These are phyloP conservation scores for Meiosimyza decipiens DNA, from an alignment of 2,888 invertebrate species.

Conservation along the genomic window DNA sequence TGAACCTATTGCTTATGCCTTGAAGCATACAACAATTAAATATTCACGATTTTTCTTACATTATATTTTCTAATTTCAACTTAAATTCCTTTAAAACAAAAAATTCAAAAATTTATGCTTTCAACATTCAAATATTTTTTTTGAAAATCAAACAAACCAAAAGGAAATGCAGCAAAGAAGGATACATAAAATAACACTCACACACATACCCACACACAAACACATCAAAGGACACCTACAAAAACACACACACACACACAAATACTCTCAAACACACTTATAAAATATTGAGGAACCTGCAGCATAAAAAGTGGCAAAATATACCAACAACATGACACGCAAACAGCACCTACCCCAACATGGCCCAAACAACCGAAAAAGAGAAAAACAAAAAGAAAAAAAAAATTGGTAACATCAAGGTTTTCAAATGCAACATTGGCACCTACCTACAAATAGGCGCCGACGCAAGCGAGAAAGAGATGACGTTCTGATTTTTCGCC, in stretches of 20 bases:
- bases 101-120: too few species aligned
- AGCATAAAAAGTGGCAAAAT: constrained; percentile 5
- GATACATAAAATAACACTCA: not conserved
- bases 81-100: too few species aligned
- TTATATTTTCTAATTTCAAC: too few species aligned
- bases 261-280: not conserved
- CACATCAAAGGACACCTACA: not conserved
- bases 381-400: not conserved
- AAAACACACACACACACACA: not conserved
- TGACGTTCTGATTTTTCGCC: not conserved
- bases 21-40: too few species aligned
- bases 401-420: not conserved
- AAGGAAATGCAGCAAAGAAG: constrained; percentile 15
- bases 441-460: constrained; percentile 11
- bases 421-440: not conserved
- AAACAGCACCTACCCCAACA: not conserved
- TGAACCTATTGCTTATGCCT: too few species aligned
- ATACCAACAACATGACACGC: not conserved
- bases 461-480: not conserved
- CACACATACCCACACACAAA: not conserved
- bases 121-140: constrained; percentile 4
- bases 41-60: too few species aligned
- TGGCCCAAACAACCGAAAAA: not conserved
- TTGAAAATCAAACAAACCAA: not conserved
- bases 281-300: not conserved